Evolutionary conservation across 2,113 vertebrate species (phyloP), one percentile per base, ranked within the genome.

Genomic region (Galbula dea): DNA sequence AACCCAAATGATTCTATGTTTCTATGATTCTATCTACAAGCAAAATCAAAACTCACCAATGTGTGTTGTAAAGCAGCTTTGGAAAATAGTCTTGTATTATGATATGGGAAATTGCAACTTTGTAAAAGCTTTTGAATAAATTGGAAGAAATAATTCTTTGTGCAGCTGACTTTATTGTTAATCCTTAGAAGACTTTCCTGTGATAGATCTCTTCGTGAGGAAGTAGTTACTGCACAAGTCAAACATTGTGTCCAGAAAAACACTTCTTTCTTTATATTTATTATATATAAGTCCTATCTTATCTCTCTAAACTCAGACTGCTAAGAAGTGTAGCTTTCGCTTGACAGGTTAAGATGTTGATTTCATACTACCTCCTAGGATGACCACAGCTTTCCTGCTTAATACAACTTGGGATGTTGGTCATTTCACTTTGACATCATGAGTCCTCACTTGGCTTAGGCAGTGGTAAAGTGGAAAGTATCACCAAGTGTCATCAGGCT

Each of bases 51-150:
- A 43, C 41, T 49, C 24, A 22, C 46, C 9, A 48, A 21, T 48
- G 22, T 10, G 27, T 86, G 7, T 81, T 75, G 32, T 72, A 24
- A 86, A 86, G 36, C 41, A 83, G 36, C 54, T 80, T 68, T 87
- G 78, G 37, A 89, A 93, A 83, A 68, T 49, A n/a, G 11, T 82
- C 4, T 52, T 79, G 32, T 55, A 46, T 46, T 82, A 62, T 57
- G 37, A 62, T 12, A 21, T 16, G 18, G 39, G 12, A 84, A 72
- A 52, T 68, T 36, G 36, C 13, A 72, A 7, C 34, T 3, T 83
- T 89, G 54, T 66, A 87, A 95, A 89, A 62, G 36, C 59, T 74
- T 80, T 85, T 71, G 54, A 95, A 89, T 92, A 91, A 92, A 91
- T 83, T 57, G 27, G 58, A 72, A 91, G 2, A 91, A 87, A 57